Conservation (phyloP, 2,113 vertebrate genomes). For the Callospermophilus lateralis region DNA sequence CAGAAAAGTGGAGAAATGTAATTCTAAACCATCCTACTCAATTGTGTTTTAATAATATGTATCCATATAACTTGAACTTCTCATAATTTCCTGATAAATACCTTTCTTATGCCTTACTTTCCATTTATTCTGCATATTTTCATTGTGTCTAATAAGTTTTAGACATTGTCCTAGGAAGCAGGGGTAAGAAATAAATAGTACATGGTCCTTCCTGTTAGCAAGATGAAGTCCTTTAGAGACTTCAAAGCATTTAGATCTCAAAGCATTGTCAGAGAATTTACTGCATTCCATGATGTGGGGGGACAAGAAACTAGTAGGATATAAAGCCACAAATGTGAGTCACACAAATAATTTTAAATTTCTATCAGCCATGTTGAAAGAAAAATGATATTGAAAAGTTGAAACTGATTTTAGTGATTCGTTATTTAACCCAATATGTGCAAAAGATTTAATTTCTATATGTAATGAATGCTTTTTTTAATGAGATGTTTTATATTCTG, state of each 20-base stretch:
- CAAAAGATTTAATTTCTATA: neutral
- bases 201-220: neutral
- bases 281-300: neutral
- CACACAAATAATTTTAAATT: neutral
- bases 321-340: neutral
- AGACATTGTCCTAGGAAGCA: neutral
- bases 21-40: neutral
- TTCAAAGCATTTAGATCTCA: no score
- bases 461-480: neutral
- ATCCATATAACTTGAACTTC: neutral
- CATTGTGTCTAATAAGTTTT: neutral
- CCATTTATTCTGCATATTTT: neutral
- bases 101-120: constrained; percentile 12
- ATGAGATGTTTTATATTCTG: neutral
- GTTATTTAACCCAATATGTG: neutral
- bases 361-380: neutral
- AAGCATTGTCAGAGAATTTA: neutral
- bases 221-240: neutral
- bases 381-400: neutral
- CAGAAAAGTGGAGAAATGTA: neutral
- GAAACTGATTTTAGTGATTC: neutral
- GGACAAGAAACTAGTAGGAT: neutral
- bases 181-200: neutral
- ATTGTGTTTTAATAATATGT: neutral
- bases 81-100: neutral